Conservation (phyloP, 35 echinoderm and acorn worm species). For the Amphiura filiformis region DNA sequence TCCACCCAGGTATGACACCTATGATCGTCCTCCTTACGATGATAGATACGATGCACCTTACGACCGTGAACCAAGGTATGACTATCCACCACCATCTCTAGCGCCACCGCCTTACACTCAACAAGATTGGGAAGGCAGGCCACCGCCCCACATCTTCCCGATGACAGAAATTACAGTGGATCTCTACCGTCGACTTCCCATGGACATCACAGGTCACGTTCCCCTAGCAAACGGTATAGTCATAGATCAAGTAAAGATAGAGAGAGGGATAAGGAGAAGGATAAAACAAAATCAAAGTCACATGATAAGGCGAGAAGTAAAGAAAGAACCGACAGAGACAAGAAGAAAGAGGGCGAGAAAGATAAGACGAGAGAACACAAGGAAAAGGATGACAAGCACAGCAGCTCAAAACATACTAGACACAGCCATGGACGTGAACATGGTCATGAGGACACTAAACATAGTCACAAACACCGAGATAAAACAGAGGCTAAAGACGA, state of each 20-base stretch:
- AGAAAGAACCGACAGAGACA: slow-evolving; percentile 33
- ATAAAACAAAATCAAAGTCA: slow-evolving; percentile 14
- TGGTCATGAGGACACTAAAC: slow-evolving; percentile 27
- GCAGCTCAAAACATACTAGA: slow-evolving; percentile 20
- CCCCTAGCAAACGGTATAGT: background rate
- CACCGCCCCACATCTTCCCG: background rate
- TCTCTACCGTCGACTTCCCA: background rate
- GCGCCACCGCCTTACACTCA: background rate
- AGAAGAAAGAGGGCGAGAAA: background rate
- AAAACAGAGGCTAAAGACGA: slow-evolving; percentile 17
- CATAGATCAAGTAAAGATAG: slow-evolving; percentile 33
- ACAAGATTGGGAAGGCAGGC: slow-evolving; percentile 9
- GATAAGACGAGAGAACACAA: slow-evolving; percentile 32
- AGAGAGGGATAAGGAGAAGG: slow-evolving; percentile 27
- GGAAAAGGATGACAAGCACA: slow-evolving; percentile 21
- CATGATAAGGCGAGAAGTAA: slow-evolving; percentile 33
- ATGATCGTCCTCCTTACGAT: slow-evolving; percentile 33
- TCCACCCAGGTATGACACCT: background rate
- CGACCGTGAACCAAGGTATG: background rate
- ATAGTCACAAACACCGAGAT: slow-evolving; percentile 42
- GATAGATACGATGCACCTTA: slow-evolving; percentile 22
- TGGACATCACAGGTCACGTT: slow-evolving; percentile 8
- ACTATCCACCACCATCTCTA: background rate
- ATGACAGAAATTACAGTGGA: slow-evolving; percentile 7
- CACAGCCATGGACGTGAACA: slow-evolving; percentile 13